Conservation (phyloP, 2,113 vertebrate species). For the Trichechus manatus region DNA sequence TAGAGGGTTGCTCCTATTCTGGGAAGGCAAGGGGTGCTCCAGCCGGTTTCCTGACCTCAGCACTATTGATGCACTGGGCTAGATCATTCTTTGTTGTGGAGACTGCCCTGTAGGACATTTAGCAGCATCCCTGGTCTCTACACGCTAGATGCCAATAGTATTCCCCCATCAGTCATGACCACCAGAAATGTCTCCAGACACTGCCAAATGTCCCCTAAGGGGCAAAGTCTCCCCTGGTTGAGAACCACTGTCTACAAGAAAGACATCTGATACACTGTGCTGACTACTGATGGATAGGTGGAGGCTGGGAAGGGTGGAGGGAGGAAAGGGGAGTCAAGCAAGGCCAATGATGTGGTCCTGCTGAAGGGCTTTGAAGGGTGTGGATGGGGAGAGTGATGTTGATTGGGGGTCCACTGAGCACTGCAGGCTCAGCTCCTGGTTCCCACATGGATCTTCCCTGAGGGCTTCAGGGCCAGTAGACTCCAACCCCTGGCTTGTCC, state of each 20-base stretch:
- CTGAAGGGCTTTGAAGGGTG: background rate
- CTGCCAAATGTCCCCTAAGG: fast-evolving
- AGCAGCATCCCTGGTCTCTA: background rate
- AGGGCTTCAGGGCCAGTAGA: no score
- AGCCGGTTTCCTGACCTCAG: fast-evolving
- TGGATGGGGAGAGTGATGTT: fast-evolving
- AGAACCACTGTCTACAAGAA: background rate
- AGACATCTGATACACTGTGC: fast-evolving
- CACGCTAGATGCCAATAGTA: background rate
- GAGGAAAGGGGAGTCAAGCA: background rate
- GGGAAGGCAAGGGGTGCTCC: background rate
- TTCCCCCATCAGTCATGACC: background rate
- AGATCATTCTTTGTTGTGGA: background rate
- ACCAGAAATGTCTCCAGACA: background rate
- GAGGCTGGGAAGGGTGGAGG: fast-evolving
- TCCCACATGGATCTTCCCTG: background rate
- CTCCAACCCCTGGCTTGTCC: background rate
- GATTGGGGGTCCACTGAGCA: background rate
- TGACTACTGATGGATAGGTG: background rate
- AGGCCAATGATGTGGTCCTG: fast-evolving
- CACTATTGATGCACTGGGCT: no score
- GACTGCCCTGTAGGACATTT: no score
- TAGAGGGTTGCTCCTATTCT: background rate
- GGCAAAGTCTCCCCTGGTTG: fast-evolving
- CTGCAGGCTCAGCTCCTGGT: fast-evolving